These are phyloP conservation scores for Bombylius discolor DNA, from an alignment of 2,888 invertebrate species.

Conservation along the genomic window DNA sequence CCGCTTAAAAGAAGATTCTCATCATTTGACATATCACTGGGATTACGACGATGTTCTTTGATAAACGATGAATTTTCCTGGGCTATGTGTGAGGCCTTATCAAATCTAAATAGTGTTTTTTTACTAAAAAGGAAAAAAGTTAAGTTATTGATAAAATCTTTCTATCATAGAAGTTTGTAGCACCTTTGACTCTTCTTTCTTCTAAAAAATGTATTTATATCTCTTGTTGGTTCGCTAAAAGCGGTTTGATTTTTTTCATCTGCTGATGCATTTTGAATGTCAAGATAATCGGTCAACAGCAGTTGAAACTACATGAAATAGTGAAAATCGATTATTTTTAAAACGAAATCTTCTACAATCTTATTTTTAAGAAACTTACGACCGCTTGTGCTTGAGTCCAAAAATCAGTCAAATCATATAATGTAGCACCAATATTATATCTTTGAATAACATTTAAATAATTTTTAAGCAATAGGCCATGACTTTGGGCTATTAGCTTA, in stretches of 20 bases:
- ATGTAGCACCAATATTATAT: constrained; percentile 37
- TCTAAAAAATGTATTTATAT: constrained; percentile 40
- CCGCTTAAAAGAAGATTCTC: constrained; percentile 22
- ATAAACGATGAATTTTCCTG: constrained; percentile 3
- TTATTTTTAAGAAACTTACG: constrained; percentile 40
- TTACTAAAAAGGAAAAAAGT: constrained; percentile 34
- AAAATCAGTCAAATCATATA: constrained; percentile 62
- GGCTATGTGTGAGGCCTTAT: constrained; percentile 40
- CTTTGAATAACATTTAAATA: constrained; percentile 48
- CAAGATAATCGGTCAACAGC: constrained; percentile 72
- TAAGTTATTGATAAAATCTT: neutral
- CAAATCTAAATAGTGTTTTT: constrained; percentile 57
- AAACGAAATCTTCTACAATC: neutral
- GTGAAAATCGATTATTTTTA: neutral
- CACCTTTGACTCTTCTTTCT: constrained; percentile 33
- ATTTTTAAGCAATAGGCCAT: constrained; percentile 52
- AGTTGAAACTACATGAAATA: constrained; percentile 55
- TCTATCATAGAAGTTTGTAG: no score
- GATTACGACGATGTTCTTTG: constrained; percentile 33
- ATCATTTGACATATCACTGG: constrained; percentile 33
- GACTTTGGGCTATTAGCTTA: constrained; percentile 65
- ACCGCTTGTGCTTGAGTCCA: constrained; percentile 85
- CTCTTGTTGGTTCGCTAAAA: constrained; percentile 33
- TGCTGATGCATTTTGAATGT: constrained; percentile 61
- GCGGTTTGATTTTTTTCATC: constrained; percentile 41